phyloP scores from a whole-genome alignment of 92 coral and sea anemone genomes.

The Bergia sp. region DNA sequence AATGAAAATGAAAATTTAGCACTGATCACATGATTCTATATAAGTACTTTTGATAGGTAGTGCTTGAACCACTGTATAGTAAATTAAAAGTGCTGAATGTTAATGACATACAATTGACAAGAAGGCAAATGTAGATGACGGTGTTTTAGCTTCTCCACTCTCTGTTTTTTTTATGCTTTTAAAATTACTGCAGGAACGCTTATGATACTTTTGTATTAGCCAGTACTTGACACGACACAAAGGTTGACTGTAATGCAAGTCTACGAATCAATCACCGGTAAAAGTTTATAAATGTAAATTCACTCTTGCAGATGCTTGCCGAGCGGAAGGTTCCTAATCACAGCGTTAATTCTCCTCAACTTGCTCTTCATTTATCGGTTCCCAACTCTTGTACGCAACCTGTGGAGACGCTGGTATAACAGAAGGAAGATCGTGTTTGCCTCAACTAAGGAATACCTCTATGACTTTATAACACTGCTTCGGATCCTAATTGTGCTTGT shows the following conservation, averaged over 20 bases:
- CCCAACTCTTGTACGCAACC: slow-evolving; percentile 74
- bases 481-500: slow-evolving; percentile 74
- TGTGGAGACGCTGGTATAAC: slow-evolving; percentile 92
- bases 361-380: slow-evolving; percentile 86
- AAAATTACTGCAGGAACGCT: neutral
- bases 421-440: slow-evolving; percentile 82
- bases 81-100: neutral
- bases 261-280: neutral
- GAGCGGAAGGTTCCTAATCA: slow-evolving; percentile 72
- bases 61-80: neutral
- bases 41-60: neutral
- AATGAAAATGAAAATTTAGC: too few species aligned
- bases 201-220: neutral
- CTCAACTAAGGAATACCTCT: slow-evolving; percentile 76
- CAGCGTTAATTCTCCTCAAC: slow-evolving; percentile 74
- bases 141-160: neutral
- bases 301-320: slow-evolving; percentile 63
- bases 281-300: too few species aligned
- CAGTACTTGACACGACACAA: neutral
- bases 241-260: too few species aligned
- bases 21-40: neutral
- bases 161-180: neutral
- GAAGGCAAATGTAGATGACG: neutral
- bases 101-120: neutral
- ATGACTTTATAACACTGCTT: slow-evolving; percentile 77